phyloP scores from a whole-genome alignment of 2,888 invertebrate species.

The Stenurella melanura region DNA sequence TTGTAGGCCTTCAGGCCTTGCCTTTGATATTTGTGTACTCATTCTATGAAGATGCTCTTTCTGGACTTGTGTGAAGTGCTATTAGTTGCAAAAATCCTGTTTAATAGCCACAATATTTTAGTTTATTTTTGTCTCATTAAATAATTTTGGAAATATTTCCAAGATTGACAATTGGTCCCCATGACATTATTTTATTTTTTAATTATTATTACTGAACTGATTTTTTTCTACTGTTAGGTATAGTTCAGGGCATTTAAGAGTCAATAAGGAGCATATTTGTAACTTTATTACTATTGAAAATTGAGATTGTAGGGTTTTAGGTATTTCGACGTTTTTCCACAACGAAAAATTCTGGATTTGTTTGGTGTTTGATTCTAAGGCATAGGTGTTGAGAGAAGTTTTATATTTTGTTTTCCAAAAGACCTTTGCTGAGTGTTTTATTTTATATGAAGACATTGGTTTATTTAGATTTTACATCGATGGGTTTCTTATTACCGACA shows the following conservation, averaged over 20 bases:
- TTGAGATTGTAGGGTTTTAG: background rate
- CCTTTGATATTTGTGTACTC: too few species aligned
- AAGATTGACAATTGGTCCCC: background rate
- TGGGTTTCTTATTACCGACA: too few species aligned
- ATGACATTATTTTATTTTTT: constrained; percentile 14
- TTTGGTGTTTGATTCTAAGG: background rate
- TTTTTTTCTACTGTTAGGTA: constrained; percentile 29
- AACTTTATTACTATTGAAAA: background rate
- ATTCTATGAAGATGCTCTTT: too few species aligned
- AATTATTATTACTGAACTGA: constrained; percentile 32
- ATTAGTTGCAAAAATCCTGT: too few species aligned
- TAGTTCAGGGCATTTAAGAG: constrained; percentile 38
- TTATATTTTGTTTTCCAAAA: background rate
- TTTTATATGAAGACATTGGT: background rate
- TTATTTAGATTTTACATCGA: background rate
- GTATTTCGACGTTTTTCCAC: background rate
- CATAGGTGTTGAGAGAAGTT: background rate
- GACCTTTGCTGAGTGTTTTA: background rate
- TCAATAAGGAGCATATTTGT: constrained; percentile 7
- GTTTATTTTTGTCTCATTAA: background rate
- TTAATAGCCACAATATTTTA: too few species aligned
- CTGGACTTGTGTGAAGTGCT: too few species aligned
- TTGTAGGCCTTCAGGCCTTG: too few species aligned
- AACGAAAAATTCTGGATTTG: constrained; percentile 13
- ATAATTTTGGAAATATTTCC: constrained; percentile 16